Base-by-base conservation (phyloP, 2,888 invertebrate genomes). In the Conops quadrifasciatus region DNA sequence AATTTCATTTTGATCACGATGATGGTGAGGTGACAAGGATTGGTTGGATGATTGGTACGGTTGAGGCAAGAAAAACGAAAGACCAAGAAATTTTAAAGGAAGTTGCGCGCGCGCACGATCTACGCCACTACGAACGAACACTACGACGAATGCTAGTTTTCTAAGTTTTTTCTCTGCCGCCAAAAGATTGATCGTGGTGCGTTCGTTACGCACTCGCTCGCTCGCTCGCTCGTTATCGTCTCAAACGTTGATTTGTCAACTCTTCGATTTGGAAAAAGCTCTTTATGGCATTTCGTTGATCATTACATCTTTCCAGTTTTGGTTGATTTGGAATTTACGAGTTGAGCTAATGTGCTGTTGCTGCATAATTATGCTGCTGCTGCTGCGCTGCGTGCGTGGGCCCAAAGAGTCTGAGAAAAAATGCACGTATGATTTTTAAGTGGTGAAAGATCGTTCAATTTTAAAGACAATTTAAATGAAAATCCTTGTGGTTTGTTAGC, bases 211-310 rank as follows among this genome's bases (percentile, higher is more conserved):
- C n/a, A 43, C 30, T n/a, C 15, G 26, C 7, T 16, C 51, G 7
- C 51, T 45, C 45, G 45, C n/a, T 51, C 51, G 65, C 19, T 56
- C 56, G 19, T 9, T 30, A n/a, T 66, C 51, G 16, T 30, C n/a
- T 49, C 36, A 36, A 7, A 45, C 21, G 36, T 64, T 56, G 43
- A 66, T n/a, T 45, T 66, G 66, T 53, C 66, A 66, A 66, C 16
- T 19, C 53, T 53, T 53, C 66, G 36, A 36, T 36, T 36, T 36
- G 36, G 9, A 36, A 36, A 9, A 15, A 21, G 43, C 56, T 66
- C 53, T 66, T 53, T 24, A 66, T 66, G 66, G 66, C 66, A 66
- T 15, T 53, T 56, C 43, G 66, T 56, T 66, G 53, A 19, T 45
- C 63, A 21, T 45, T 63, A 21, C 45, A 63, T 53, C 16, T 24